Conservation (phyloP, 1,140 invertebrate species). For the Drosophila kurseongensis region DNA sequence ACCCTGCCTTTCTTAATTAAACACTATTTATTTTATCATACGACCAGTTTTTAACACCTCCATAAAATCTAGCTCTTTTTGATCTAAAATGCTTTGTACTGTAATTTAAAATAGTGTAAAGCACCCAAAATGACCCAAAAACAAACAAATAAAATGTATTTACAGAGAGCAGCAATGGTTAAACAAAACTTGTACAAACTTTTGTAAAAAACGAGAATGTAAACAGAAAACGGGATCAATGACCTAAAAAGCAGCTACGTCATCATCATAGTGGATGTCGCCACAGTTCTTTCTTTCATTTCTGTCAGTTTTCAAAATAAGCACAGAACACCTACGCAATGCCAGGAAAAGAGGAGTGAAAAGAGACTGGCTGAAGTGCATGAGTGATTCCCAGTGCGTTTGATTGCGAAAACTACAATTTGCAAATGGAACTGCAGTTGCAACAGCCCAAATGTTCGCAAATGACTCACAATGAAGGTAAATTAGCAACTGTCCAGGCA, state of each 20-base stretch:
- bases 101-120: constrained; percentile 47
- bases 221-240: constrained; percentile 66
- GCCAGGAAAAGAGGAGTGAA: constrained; percentile 1
- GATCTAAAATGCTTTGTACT: constrained; percentile 8
- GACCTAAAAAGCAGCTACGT: constrained; percentile 59
- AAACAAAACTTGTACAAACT: constrained; percentile 33
- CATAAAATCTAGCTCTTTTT: neutral
- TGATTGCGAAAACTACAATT: constrained; percentile 15
- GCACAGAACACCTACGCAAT: constrained; percentile 49
- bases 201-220: constrained; percentile 45
- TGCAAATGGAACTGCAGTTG: constrained; percentile 46
- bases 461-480: constrained; percentile 55
- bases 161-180: constrained; percentile 8
- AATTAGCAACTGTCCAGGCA: constrained; percentile 50
- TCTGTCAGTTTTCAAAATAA: constrained; percentile 67
- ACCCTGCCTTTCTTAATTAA: neutral
- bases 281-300: constrained; percentile 7
- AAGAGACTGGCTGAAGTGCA: constrained; percentile 37
- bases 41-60: constrained; percentile 19
- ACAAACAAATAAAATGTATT: constrained; percentile 31
- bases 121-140: constrained; percentile 3
- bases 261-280: constrained; percentile 51
- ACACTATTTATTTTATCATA: neutral
- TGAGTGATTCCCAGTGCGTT: constrained; percentile 60
- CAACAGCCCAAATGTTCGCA: constrained; percentile 35